A percentile compares a stretch with the other conserved stretches of the same genome.
These are phyloP conservation scores for Meles meles DNA, from an alignment of 2,113 vertebrate species.

Conservation along the genomic window DNA sequence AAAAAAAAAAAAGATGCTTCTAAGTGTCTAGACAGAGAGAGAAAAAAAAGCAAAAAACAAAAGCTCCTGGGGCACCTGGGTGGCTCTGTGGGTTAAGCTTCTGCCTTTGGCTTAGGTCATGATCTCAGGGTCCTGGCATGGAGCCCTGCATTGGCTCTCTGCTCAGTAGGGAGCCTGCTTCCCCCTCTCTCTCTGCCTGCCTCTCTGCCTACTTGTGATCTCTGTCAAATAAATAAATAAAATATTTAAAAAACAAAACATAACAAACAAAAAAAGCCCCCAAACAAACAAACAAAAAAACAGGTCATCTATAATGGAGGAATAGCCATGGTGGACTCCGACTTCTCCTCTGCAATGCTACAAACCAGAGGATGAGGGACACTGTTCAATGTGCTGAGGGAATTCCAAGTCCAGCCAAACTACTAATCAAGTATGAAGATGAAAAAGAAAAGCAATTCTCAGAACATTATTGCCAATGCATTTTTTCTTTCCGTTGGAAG, in stretches of 20 bases:
- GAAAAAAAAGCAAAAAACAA: not conserved
- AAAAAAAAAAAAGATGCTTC: not conserved
- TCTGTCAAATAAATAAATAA: too few relatives aligned
- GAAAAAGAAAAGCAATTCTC: not conserved
- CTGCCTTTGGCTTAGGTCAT: too few relatives aligned
- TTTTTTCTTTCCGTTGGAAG: not conserved
- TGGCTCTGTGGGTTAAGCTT: too few relatives aligned
- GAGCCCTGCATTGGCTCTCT: too few relatives aligned
- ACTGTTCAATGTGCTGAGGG: not conserved
- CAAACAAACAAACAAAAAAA: not conserved
- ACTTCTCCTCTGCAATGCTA: not conserved
- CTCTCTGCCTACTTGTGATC: too few relatives aligned
- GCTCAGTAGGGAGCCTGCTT: too few relatives aligned
- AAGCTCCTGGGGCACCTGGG: not conserved
- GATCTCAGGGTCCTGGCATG: too few relatives aligned
- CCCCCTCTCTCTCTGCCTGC: too few relatives aligned
- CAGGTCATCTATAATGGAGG: not conserved
- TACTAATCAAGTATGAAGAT: not conserved
- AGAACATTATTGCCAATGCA: not conserved
- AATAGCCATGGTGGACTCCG: not conserved
- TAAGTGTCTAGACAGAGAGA: not conserved
- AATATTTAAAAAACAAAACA: too few relatives aligned
- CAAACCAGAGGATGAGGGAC: not conserved
- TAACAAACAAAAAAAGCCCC: too few relatives aligned
- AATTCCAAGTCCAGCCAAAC: not conserved